Conservation (phyloP, 2,797 vertebrate species). For the Darevskia nairensis region DNA sequence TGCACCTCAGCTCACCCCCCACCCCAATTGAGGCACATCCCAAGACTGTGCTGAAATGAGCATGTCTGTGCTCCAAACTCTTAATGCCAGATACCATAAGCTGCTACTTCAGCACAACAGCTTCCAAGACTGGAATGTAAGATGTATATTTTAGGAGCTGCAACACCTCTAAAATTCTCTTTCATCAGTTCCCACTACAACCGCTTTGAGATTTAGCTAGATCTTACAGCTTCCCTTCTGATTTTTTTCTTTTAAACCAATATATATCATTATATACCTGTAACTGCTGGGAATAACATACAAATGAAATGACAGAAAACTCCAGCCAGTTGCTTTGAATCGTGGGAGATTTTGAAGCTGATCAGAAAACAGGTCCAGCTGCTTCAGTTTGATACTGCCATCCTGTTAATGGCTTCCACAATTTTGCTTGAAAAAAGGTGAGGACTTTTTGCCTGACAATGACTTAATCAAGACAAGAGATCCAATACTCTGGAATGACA, state of each 20-base stretch:
- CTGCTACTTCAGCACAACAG: neutral
- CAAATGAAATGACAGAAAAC: slow-evolving; percentile 53
- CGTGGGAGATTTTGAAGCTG: slow-evolving; percentile 23
- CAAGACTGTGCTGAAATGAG: neutral
- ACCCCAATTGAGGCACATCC: neutral
- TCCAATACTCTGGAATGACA: slow-evolving; percentile 49
- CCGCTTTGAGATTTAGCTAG: slow-evolving; percentile 2
- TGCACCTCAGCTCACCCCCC: neutral
- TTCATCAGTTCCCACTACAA: neutral
- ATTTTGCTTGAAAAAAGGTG: slow-evolving; percentile 40
- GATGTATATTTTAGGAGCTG: slow-evolving; percentile 23
- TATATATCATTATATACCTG: neutral
- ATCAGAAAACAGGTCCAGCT: slow-evolving; percentile 42
- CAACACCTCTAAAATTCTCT: slow-evolving; percentile 34
- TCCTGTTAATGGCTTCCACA: slow-evolving; percentile 3
- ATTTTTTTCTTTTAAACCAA: neutral
- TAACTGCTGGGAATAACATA: slow-evolving; percentile 17
- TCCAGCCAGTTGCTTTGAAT: slow-evolving; percentile 37
- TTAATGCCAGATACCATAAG: neutral
- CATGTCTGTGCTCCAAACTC: neutral
- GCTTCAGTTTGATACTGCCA: slow-evolving; percentile 35
- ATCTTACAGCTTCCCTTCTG: neutral
- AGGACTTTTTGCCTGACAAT: slow-evolving; percentile 43
- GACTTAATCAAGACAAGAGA: slow-evolving; percentile 52
- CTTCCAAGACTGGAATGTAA: neutral